Base-by-base conservation (phyloP, 2,113 vertebrate species). In the Pheucticus melanocephalus region DNA sequence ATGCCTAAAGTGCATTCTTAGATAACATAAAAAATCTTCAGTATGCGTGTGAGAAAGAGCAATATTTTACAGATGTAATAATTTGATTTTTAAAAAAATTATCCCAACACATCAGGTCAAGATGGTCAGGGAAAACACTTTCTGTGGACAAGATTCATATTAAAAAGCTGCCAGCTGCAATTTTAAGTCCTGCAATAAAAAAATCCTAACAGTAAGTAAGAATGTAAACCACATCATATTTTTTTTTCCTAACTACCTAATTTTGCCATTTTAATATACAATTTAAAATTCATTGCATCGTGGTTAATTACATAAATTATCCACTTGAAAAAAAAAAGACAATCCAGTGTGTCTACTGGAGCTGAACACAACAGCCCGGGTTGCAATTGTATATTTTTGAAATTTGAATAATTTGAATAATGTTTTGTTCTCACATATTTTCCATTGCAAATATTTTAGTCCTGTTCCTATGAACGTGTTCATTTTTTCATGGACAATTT, bases 301-400 rank as follows among this genome's bases (percentile, higher is more conserved):
- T 48, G 33, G 68, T 81, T 95, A 95, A 94, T 90, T 86, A 90
- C 93, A 93, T 92, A 92, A 86, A 94, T 92, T 88, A 93, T 88
- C 86, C 92, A 92, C 51, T 94, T 88, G 59, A 54, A 69, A 80
- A 93, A 77, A 68, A 50, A 47, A 82, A 92, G 51, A 81, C 76
- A 88, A 88, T 92, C 94, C 76, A 54, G 11, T 44, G 76, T 81
- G 80, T 39, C 51, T 90, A 57, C 76, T 86, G 76, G 64, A 94
- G 94, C 91, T 51, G 91, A 96, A 94, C 82, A 65, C 8, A 4
- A 31, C 80, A 78, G 82, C 13, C 2, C 23, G 60, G 10, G 66
- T 77, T 73, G 59, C 82, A 69, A 72, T 39, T 85, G 75, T 77
- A 15, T 77, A 53, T 72, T 92, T 89, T 53, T 86, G 79, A 89